Conservation (phyloP, 1,140 invertebrate genomes). For the Phymorhynchus buccinoides region DNA sequence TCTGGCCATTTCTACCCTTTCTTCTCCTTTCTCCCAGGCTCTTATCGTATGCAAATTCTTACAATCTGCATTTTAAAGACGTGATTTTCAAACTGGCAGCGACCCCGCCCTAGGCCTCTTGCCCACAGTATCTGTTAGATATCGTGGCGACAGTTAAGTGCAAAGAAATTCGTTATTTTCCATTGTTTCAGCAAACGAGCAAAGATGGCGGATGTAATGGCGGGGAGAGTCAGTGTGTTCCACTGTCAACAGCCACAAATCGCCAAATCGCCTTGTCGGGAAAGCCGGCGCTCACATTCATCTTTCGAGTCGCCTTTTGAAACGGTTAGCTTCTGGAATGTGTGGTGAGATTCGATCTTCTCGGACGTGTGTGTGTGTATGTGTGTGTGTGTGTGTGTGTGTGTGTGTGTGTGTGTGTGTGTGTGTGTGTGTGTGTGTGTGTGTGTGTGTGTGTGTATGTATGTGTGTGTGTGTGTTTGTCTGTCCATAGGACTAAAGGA, state of each 20-base stretch:
- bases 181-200: background rate
- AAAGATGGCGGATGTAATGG: background rate
- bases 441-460: background rate
- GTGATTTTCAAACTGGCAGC: background rate
- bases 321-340: no score
- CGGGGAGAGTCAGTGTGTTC: no score
- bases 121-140: background rate
- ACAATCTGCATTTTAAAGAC: slow-evolving; percentile 12
- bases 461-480: background rate
- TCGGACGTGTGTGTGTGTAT: no score
- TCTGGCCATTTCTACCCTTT: no score
- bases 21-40: background rate
- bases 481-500: background rate
- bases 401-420: no score
- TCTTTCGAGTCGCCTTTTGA: no score
- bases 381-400: no score
- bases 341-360: no score
- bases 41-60: background rate
- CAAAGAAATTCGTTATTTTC: slow-evolving; percentile 9
- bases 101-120: background rate
- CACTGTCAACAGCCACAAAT: background rate
- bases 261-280: background rate
- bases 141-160: slow-evolving; percentile 1
- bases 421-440: no score
- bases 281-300: background rate